Evolutionary conservation across 1,140 invertebrate species (phyloP), one percentile per base, ranked within the genome.

Genomic region (Liolophura sinensis): DNA sequence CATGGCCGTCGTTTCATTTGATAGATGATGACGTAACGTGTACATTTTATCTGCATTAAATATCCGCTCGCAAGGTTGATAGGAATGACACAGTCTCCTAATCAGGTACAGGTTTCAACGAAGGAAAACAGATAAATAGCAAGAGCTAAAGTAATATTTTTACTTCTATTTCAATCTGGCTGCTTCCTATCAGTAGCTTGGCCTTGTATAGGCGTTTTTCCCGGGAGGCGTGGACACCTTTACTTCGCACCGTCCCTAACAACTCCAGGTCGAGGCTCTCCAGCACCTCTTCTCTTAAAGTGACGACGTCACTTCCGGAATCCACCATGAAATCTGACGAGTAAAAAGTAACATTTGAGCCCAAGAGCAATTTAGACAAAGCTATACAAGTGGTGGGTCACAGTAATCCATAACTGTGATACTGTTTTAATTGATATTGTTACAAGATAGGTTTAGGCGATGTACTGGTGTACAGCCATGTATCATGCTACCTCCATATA

Each of bases 241-340:
- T 74, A 68, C 81, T 83, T 18, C 75, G 67, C 11, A 83, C 76
- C 14, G 73, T 71, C 16, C 79, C 76, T n/a, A 82, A 58, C 15
- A 76, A 50, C 60, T 82, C 75, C 46, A 81, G 67, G 40, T 79
- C 76, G n/a, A 83, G 58, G 18, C 52, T 59, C 22, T 76, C 60
- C 7, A 83, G 59, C 15, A 78, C 67, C 18, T 76, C 75, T 52
- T 80, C 73, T 60, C 74, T 49, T 16, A 83, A 54, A 46, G 81
- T 83, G n/a, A 76, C 77, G 14, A 83, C 81, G 69, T 83, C 81
- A 77, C 80, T 82, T 52, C 81, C 81, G 11, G 80, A 81, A 71
- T 83, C 81, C 6, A 83, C 76, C 81, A 83, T 83, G 64, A 83
- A 83, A 47, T 82, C 81, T 83, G 60, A 15, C 70, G 60, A 70